phyloP scores from a whole-genome alignment of 2,888 invertebrate genomes.

The Homarus gammarus region DNA sequence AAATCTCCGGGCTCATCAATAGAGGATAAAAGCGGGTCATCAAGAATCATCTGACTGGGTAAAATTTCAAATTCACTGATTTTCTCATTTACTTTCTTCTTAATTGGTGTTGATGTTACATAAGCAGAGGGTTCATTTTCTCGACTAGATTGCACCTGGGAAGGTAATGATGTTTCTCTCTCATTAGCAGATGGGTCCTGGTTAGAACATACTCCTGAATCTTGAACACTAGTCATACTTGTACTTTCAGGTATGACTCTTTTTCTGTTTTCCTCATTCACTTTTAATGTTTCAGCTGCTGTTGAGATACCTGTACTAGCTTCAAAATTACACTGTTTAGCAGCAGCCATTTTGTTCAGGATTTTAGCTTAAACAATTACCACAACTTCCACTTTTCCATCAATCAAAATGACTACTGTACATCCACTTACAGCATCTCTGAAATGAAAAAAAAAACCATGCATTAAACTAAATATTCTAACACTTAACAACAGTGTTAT shows the following conservation, averaged over 20 bases:
- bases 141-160: background rate
- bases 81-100: background rate
- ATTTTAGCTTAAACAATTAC: background rate
- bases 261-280: background rate
- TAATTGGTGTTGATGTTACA: slow-evolving; percentile 57
- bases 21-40: slow-evolving; percentile 51
- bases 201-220: slow-evolving; percentile 32
- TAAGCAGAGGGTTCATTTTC: background rate
- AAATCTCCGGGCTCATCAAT: slow-evolving; percentile 44
- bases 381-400: background rate
- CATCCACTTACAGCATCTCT: background rate
- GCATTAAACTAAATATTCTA: too few species aligned
- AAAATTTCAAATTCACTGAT: slow-evolving; percentile 18
- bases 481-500: too few species aligned
- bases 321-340: background rate
- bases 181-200: background rate
- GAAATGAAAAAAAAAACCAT: background rate
- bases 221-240: slow-evolving; percentile 1
- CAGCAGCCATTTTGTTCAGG: background rate
- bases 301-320: background rate
- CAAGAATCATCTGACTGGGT: slow-evolving; percentile 48
- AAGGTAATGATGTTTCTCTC: background rate
- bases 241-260: background rate
- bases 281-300: background rate
- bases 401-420: too few species aligned